Conservation (phyloP, 1,140 invertebrate genomes). For the Dinothrombium tinctorium region DNA sequence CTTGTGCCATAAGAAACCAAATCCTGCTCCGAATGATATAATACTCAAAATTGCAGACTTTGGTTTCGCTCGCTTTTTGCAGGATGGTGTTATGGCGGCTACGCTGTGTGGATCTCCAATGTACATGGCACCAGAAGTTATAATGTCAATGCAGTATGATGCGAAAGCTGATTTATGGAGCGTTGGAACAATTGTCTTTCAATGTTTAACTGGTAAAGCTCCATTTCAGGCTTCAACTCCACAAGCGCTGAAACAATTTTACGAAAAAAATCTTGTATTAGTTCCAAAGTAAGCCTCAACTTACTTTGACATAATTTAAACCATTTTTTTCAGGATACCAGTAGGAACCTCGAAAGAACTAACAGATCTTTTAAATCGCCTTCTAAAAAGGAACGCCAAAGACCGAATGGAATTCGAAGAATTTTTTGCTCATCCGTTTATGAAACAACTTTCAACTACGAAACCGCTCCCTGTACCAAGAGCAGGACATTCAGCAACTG, state of each 20-base stretch:
- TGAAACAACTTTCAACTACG: too few relatives aligned
- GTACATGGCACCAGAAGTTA: conserved; percentile 93
- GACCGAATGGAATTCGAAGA: conserved; percentile 87
- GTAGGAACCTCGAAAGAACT: conserved; percentile 67
- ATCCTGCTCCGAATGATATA: conserved; percentile 65
- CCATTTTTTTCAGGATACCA: conserved; percentile 47
- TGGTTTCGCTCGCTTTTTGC: conserved; percentile 91
- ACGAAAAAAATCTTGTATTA: conserved; percentile 87
- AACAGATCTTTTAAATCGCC: conserved; percentile 45
- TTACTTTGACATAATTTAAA: neutral
- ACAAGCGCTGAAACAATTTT: conserved; percentile 88
- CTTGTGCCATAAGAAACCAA: conserved; percentile 16
- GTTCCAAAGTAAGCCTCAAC: conserved; percentile 54
- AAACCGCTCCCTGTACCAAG: conserved; percentile 3
- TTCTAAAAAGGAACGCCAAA: conserved; percentile 71
- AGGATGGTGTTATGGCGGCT: conserved; percentile 97
- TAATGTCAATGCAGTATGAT: conserved; percentile 96
- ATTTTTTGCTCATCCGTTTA: conserved; percentile 77
- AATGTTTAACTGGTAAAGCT: conserved; percentile 92
- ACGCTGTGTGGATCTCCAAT: conserved; percentile 97
- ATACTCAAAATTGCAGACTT: conserved; percentile 82
- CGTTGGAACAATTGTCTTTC: conserved; percentile 93
- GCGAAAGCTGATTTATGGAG: conserved; percentile 98
- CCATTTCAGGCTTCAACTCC: conserved; percentile 92
- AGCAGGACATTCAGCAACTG: neutral